phyloP scores from a whole-genome alignment of 37 sponge, comb jelly and placozoan genomes.

The Dysidea cf. avara region DNA sequence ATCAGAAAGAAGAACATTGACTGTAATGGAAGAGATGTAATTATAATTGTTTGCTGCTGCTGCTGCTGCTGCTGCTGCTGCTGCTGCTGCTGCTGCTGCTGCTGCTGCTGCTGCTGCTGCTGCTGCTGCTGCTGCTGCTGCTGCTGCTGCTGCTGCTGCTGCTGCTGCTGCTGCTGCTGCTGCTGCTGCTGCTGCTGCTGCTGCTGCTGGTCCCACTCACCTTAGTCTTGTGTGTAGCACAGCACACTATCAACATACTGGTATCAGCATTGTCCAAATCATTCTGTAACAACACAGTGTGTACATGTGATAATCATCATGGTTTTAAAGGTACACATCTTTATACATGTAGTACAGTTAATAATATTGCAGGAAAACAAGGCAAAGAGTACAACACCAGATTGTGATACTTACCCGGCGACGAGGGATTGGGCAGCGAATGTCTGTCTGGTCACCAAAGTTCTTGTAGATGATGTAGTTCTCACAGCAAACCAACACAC shows the following conservation, averaged over 20 bases:
- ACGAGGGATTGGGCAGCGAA: conserved; percentile 95
- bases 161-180: too few relatives aligned
- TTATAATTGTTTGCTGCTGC: too few relatives aligned
- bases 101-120: too few relatives aligned
- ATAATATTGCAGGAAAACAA: background rate
- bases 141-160: too few relatives aligned
- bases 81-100: too few relatives aligned
- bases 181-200: too few relatives aligned
- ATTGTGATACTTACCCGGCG: conserved; percentile 16
- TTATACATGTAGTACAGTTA: too few relatives aligned
- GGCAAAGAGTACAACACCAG: background rate
- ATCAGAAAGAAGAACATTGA: conserved; percentile 94
- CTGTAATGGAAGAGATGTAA: conserved; percentile 30
- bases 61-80: too few relatives aligned
- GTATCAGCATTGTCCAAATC: conserved; percentile 96
- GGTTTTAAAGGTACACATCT: too few relatives aligned
- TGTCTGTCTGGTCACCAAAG: conserved; percentile 99
- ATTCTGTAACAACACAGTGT: conserved; percentile 29
- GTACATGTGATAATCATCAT: too few relatives aligned
- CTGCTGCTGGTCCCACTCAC: conserved; percentile 21
- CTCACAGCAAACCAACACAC: conserved; percentile 96
- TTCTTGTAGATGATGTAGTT: conserved; percentile 99
- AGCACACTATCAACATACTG: conserved; percentile 88
- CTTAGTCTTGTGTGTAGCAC: conserved; percentile 91
- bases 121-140: too few relatives aligned